Base-by-base conservation (phyloP, 2,888 invertebrate species). In the Leucania comma region DNA sequence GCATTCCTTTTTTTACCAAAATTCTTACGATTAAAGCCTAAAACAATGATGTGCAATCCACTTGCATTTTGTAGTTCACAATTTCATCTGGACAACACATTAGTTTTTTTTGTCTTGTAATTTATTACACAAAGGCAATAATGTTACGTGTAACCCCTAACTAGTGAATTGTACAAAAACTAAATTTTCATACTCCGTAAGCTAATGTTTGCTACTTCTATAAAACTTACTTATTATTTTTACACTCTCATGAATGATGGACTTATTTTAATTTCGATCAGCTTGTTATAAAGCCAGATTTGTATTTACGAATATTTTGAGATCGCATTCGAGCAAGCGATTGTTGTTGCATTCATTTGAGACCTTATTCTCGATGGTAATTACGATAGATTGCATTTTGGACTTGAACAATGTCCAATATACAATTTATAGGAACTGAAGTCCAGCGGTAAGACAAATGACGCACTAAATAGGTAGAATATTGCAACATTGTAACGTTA, bases 101-200 rank as follows among this genome's bases (percentile, higher is more conserved):
- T 72, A 59, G 78, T 70, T 70, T 72, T 69, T 42, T 53, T 70
- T 81, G 78, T 80, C 78, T 83, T 82, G 81, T 81, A 75, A 75
- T 82, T 88, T 76, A 87, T 85, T 79, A 85, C 81, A 86, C 79
- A 70, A 88, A 87, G 87, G 87, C 89, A 86, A 87, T 86, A 85
- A 85, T 66, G 86, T 88, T 88, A 88, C 83, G 90, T 92, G 91
- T 91, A 83, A 87, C 80, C 89, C 88, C 91, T 92, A 93, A 91
- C 92, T 93, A 93, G 92, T 93, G 93, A 91, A 89, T 94, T 92
- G 94, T 95, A 95, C 92, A 95, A 95, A 95, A 95, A 93, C 94
- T 94, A 95, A 91, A 92, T 90, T 90, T 90, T 90, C 88, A 89
- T 91, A 91, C 89, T 86, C 88, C 89, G 82, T 94, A 93, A 92